Evolutionary conservation across 2,797 vertebrate species (phyloP).

Genomic region (Megalops cyprinoides): DNA sequence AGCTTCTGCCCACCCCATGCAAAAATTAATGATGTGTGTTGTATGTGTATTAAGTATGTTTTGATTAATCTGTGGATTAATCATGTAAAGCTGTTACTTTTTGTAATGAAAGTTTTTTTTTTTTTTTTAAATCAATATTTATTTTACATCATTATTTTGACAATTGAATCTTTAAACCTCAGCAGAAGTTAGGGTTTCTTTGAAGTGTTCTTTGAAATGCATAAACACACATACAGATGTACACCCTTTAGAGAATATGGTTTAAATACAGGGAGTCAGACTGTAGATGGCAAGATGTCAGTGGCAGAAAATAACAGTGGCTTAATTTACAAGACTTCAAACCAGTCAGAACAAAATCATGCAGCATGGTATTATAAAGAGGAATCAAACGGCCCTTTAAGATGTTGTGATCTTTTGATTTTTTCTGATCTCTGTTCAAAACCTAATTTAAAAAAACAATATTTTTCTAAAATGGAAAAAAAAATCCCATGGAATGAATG

Average conservation of each 20-base stretch:
- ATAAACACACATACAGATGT: neutral
- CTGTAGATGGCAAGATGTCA: too few species aligned
- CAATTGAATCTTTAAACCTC: neutral
- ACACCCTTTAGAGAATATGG: neutral
- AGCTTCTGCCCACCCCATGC: conserved; percentile 1
- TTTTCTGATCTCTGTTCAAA: conserved; percentile 21
- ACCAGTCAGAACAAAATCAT: neutral
- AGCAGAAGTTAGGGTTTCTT: neutral
- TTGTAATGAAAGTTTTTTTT: too few species aligned
- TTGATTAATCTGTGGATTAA: conserved; percentile 7
- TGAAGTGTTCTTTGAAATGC: neutral
- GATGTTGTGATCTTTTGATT: conserved; percentile 15
- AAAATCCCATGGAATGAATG: conserved; percentile 49
- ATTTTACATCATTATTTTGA: conserved; percentile 16
- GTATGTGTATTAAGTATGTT: conserved; percentile 8
- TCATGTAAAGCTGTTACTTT: neutral
- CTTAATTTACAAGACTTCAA: neutral
- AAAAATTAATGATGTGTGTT: neutral
- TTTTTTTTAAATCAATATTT: too few species aligned
- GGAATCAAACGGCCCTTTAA: neutral
- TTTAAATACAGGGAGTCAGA: too few species aligned
- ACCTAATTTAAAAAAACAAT: conserved; percentile 28
- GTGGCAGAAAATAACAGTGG: neutral
- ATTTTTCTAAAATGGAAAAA: conserved; percentile 56
- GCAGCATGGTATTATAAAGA: neutral